Percentiles rank a stretch among this genome's conserved stretches.
phyloP scores from a whole-genome alignment of 2,888 invertebrate species.

The Eumacrocentrus americanus region DNA sequence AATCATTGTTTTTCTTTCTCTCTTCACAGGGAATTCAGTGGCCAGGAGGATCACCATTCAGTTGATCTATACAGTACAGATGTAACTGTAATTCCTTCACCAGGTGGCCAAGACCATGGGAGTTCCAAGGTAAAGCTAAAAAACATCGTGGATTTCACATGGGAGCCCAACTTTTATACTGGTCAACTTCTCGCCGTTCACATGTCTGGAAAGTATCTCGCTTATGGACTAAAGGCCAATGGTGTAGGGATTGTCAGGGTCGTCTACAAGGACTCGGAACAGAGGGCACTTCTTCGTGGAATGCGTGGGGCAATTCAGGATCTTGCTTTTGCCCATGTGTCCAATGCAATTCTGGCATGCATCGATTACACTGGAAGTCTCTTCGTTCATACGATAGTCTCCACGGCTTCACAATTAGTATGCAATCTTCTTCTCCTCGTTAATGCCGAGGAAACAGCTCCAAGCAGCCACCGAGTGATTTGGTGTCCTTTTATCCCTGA shows the following conservation, averaged over 20 bases:
- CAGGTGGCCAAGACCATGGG: conserved; percentile 78
- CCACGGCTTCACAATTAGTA: conserved; percentile 60
- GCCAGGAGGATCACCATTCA: conserved; percentile 68
- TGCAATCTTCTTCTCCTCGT: conserved; percentile 69
- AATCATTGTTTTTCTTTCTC: conserved; percentile 6
- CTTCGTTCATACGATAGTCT: conserved; percentile 79
- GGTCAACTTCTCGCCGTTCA: conserved; percentile 91
- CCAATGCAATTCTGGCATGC: conserved; percentile 81
- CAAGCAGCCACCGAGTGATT: conserved; percentile 74
- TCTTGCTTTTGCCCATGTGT: conserved; percentile 86
- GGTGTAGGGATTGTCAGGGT: conserved; percentile 81
- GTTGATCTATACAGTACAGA: conserved; percentile 67
- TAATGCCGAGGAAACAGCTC: conserved; percentile 60
- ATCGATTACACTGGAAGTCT: conserved; percentile 87
- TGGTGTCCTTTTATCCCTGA: conserved; percentile 94
- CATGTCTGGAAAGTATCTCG: conserved; percentile 82
- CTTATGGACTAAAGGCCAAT: conserved; percentile 81
- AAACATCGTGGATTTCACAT: conserved; percentile 89
- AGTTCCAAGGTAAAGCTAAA: conserved; percentile 90
- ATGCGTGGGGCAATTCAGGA: conserved; percentile 90
- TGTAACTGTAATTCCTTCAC: conserved; percentile 74
- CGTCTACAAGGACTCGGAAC: conserved; percentile 76
- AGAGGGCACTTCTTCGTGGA: conserved; percentile 83
- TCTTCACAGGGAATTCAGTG: conserved; percentile 65
- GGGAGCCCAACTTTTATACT: conserved; percentile 87